Base-by-base conservation (phyloP, 2,113 vertebrate species). In the Haplotaxodon microlepis region DNA sequence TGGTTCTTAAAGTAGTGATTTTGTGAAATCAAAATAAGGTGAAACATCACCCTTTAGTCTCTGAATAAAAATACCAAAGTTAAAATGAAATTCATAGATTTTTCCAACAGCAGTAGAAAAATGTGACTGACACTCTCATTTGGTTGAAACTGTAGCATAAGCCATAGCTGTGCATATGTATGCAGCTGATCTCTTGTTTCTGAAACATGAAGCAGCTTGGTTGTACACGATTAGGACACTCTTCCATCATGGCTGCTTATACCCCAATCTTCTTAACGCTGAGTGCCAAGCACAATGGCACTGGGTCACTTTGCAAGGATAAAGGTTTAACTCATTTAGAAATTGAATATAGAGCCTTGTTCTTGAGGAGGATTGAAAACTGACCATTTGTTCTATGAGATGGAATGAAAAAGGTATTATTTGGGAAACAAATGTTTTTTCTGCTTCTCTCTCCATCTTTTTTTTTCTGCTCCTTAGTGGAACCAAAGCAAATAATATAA, bases 151-250 rank as follows among this genome's bases (percentile, higher is more conserved):
- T 78, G 76, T 42, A 31, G 31, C 27, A 66, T 81, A 38, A 86
- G 86, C 76, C 83, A 84, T 85, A 90, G 82, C 88, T 54, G 81
- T 59, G 29, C 66, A 82, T 50, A 51, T 87, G 50, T 82, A 50
- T 66, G 84, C 45, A 63, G 90, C 84, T 92, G 84, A 90, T 91
- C 86, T 84, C 84, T 90, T 87, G 83, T 90, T 88, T 87, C 90
- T 82, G 73, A 90, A 90, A 91, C 90, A 76, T 36, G 82, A 86
- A 92, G 88, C 92, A n/a, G 89, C 93, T 94, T 92, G 91, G 92
- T 69, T 89, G 88, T 81, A 89, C 54, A 87, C 47, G 53, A 84
- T 92, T 82, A 85, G 84, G 82, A 90, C 85, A 84, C 83, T 88
- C 69, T 36, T 73, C 80, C 84, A 93, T 87, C 78, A 86, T 10